Evolutionary conservation across 2,888 invertebrate genomes (phyloP).

Genomic region (Ecdyonurus torrentis): DNA sequence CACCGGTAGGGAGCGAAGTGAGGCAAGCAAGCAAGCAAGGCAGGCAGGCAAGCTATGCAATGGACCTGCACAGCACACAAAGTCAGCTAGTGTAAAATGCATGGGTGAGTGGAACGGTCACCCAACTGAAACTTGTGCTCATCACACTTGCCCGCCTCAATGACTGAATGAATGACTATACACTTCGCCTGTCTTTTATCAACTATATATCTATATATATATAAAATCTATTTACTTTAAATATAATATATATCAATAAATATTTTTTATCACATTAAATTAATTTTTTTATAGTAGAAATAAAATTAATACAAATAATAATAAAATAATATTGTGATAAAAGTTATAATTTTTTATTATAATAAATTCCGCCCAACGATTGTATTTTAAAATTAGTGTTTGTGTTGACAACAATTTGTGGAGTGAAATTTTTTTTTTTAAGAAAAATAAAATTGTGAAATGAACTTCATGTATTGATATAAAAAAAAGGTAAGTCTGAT

Average conservation of each 20-base stretch:
- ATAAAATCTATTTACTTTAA: too few species aligned
- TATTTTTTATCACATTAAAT: too few species aligned
- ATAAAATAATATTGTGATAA: too few species aligned
- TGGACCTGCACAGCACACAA: not conserved
- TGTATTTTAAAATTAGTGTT: too few species aligned
- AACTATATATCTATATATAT: too few species aligned
- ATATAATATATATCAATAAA: too few species aligned
- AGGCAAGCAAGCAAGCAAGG: not conserved
- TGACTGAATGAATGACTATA: not conserved
- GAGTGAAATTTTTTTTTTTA: too few species aligned
- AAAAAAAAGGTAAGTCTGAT: not conserved
- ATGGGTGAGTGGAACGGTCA: constrained; percentile 3
- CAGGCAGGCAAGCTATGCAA: not conserved
- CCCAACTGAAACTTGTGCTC: not conserved
- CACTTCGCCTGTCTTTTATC: not conserved
- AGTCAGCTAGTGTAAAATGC: constrained; percentile 1
- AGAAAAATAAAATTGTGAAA: not conserved
- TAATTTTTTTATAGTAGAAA: too few species aligned
- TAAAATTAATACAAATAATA: too few species aligned
- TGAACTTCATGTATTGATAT: not conserved
- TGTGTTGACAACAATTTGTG: not conserved
- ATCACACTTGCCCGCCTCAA: not conserved
- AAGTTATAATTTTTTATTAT: too few species aligned
- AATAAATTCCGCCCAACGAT: too few species aligned
- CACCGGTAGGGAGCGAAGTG: not conserved